Evolutionary conservation across 2,797 vertebrate genomes (phyloP).

Genomic region (Smutsia temminckii): DNA sequence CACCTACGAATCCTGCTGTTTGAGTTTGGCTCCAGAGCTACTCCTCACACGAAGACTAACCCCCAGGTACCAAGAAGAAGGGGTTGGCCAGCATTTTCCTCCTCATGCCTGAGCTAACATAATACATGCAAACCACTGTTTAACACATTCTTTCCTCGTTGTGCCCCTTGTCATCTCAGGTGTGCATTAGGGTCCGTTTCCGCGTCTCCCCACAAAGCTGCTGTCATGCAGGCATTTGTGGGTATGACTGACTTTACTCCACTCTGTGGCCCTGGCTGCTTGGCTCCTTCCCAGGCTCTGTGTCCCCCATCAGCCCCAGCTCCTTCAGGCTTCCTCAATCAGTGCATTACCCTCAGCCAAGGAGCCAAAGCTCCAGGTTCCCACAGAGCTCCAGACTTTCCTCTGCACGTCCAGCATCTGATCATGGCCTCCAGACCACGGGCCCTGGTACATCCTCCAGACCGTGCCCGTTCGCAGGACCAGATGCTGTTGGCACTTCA

Average conservation of each 20-base stretch:
- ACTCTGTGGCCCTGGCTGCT: accelerated
- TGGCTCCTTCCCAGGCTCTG: not conserved
- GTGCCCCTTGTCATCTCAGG: too few relatives aligned
- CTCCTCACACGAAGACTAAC: accelerated
- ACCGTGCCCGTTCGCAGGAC: not conserved
- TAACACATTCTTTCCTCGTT: not conserved
- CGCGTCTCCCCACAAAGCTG: accelerated
- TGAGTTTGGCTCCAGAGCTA: not conserved
- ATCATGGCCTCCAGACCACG: accelerated
- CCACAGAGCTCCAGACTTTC: too few relatives aligned
- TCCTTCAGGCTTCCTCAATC: not conserved
- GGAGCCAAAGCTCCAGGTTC: not conserved
- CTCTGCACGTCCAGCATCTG: too few relatives aligned
- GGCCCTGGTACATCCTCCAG: accelerated
- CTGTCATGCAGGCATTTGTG: accelerated
- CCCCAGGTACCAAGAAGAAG: not conserved
- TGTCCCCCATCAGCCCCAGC: not conserved
- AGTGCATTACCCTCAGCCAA: not conserved
- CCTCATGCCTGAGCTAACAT: not conserved
- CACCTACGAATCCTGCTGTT: too few relatives aligned
- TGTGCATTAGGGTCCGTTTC: not conserved
- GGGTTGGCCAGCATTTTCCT: not conserved
- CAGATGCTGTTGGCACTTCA: not conserved
- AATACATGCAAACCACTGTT: too few relatives aligned
- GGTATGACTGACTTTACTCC: accelerated